phyloP scores from a whole-genome alignment of 2,888 invertebrate genomes.

The Galerucella pusilla region DNA sequence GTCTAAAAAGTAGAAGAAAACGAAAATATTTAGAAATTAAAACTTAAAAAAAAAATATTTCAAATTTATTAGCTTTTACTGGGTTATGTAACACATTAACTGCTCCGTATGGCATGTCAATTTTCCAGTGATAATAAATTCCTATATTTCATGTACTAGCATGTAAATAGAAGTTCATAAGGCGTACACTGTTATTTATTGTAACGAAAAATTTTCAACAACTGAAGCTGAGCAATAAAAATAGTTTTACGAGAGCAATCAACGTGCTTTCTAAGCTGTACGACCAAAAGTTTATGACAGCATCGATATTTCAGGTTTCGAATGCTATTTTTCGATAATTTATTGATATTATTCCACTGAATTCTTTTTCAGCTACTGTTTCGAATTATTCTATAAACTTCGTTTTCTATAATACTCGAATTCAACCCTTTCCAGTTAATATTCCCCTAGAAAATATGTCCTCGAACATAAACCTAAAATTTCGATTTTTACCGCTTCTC shows the following conservation, averaged over 20 bases:
- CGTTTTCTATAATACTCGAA: no score
- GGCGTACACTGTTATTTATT: slow-evolving; percentile 8
- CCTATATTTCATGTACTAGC: background rate
- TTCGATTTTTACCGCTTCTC: background rate
- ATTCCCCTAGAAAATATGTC: no score
- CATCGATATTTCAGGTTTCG: slow-evolving; percentile 20
- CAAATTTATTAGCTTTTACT: slow-evolving; percentile 4
- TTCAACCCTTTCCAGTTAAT: no score
- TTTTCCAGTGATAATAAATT: background rate
- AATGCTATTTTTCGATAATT: background rate
- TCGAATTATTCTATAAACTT: no score
- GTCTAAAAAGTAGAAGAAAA: no score
- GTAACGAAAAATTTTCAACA: background rate
- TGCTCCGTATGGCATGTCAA: slow-evolving; percentile 5
- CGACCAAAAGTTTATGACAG: slow-evolving; percentile 8
- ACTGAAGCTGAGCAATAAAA: slow-evolving; percentile 22
- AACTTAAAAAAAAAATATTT: no score
- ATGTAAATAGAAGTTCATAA: background rate
- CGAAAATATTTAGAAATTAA: no score
- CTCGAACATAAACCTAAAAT: no score
- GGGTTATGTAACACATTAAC: slow-evolving; percentile 14
- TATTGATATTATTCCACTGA: no score
- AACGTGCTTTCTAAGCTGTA: slow-evolving; percentile 31
- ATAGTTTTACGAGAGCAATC: slow-evolving; percentile 29
- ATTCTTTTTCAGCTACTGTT: no score